Evolutionary conservation across 2,113 vertebrate genomes (phyloP), one percentile per base, ranked within the genome.

Genomic region (Callipepla squamata): DNA sequence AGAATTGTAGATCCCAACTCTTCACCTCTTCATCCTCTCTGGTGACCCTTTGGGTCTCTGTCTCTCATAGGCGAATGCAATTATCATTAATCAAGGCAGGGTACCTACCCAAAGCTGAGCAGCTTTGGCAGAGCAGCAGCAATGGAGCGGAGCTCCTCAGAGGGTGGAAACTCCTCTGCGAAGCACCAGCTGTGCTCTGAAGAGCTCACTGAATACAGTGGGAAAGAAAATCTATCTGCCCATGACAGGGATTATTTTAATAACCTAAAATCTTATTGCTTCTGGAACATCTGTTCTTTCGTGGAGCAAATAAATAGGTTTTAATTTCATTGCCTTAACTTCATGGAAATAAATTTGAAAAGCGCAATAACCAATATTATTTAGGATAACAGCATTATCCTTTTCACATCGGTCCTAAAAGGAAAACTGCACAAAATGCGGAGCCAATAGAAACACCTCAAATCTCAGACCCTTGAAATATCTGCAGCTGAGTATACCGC

Each of bases 81-180:
- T 69, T 77, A 18, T 0, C 45, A 4, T 20, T 2, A 42, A 17
- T 19, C 28, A 7, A 51, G 59, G 20, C 9, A 38, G 76, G 47
- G 75, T 10, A 30, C n/a, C 13, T 75, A 51, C 87, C 62, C 20
- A 18, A 6, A 20, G n/a, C 48, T 32, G 47, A 79, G 30, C 61
- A n/a, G 25, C 36, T n/a, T 13, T n/a, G 16, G 19, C 10, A 78
- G 34, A 40, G 36, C 28, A 50, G 25, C 57, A 30, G 38, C 17
- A 30, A 23, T 19, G 28, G 40, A 22, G 22, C 42, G 45, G 12
- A 4, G 48, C 12, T 40, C 14, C 32, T 1, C 1, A 1, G 0
- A 2, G 53, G 66, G n/a, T 19, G 50, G 26, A 2, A 57, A 53
- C n/a, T 85, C 12, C 0, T 1, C 65, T 28, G 6, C 1, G 2